Percentiles rank a stretch among this genome's conserved stretches.
Conservation (phyloP, 2,113 vertebrate species). For the Amblyornis subalaris region DNA sequence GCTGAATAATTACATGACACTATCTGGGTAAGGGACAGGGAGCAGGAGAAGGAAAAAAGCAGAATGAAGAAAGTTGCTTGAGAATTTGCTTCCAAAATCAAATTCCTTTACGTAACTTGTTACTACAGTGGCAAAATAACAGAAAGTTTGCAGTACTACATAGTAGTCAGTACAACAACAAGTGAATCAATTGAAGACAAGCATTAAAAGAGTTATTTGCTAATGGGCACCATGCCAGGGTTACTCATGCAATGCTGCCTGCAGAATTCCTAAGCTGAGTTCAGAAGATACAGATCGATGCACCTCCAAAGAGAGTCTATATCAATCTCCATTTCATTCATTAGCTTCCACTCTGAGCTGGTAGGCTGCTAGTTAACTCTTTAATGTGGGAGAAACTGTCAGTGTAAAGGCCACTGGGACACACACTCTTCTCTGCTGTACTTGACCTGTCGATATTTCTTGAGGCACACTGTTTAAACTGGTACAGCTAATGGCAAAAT, state of each 20-base stretch:
- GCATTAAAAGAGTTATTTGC: conserved; percentile 84
- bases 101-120: conserved; percentile 37
- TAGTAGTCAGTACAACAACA: conserved; percentile 70
- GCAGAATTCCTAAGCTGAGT: conserved; percentile 80
- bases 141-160: conserved; percentile 54
- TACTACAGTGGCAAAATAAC: conserved; percentile 45
- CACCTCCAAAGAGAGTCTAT: conserved; percentile 81
- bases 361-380: conserved; percentile 83
- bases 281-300: conserved; percentile 85
- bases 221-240: conserved; percentile 80
- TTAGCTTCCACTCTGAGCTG: conserved; percentile 79
- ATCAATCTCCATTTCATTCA: conserved; percentile 86
- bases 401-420: conserved; percentile 78
- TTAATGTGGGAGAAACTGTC: conserved; percentile 82
- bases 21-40: background rate
- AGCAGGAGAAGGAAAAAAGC: background rate
- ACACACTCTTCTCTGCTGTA: conserved; percentile 68
- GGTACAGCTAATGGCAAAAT: conserved; percentile 75
- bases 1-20: background rate
- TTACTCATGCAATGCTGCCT: conserved; percentile 77
- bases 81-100: conserved; percentile 19
- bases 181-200: conserved; percentile 78
- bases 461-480: conserved; percentile 74
- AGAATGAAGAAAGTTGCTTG: conserved; percentile 20
- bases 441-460: conserved; percentile 81